Conservation (phyloP, 1,140 invertebrate species). For the Saccostrea echinata region DNA sequence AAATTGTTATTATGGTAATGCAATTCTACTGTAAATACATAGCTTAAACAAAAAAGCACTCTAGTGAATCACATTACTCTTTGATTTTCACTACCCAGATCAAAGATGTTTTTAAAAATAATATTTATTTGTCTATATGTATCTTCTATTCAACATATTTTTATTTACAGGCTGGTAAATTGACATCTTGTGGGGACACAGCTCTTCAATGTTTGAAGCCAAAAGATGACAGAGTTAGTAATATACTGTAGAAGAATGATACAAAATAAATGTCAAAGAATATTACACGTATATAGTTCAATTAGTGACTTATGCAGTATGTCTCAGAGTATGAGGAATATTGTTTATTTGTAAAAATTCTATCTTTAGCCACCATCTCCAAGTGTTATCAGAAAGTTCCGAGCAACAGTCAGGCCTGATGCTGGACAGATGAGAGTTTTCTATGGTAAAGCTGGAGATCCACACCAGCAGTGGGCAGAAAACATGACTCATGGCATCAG, state of each 20-base stretch:
- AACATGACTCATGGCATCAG: slow-evolving; percentile 78
- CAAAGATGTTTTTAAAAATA: background rate
- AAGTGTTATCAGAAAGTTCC: slow-evolving; percentile 75
- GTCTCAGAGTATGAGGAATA: background rate
- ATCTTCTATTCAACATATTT: background rate
- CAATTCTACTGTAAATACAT: too few species aligned
- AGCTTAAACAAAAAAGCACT: too few species aligned
- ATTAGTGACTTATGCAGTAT: background rate
- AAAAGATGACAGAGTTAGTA: slow-evolving; percentile 69
- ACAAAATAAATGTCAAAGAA: background rate
- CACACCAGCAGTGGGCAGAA: slow-evolving; percentile 74
- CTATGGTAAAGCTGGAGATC: slow-evolving; percentile 78
- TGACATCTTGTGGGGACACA: slow-evolving; percentile 76
- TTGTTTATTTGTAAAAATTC: background rate
- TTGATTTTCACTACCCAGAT: background rate
- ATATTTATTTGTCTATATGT: background rate
- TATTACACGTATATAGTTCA: too few species aligned
- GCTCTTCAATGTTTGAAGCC: slow-evolving; percentile 72
- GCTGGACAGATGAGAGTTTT: slow-evolving; percentile 76
- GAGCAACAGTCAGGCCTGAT: slow-evolving; percentile 73
- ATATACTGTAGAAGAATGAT: background rate
- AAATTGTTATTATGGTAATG: too few species aligned
- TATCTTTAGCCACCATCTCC: slow-evolving; percentile 74
- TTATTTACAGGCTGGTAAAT: slow-evolving; percentile 76
- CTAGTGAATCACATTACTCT: too few species aligned